Evolutionary conservation across 2,113 vertebrate genomes (phyloP), one percentile per base, ranked within the genome.

Genomic region (Siniperca chuatsi): DNA sequence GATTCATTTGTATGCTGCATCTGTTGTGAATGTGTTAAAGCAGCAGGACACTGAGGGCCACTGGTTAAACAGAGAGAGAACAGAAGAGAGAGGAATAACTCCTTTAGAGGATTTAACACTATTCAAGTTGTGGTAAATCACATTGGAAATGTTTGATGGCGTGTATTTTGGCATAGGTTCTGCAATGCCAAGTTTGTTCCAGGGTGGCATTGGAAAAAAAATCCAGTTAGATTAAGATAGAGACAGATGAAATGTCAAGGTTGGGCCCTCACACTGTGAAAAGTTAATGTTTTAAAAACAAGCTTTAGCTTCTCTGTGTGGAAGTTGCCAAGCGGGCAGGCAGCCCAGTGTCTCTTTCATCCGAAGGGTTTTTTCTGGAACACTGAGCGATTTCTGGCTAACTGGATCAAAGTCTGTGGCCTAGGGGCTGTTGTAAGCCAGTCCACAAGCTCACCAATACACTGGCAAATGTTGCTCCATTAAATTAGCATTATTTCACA

Each of bases 241-340:
- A 85, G 57, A 67, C 75, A 67, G 77, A 71, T 61, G 72, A 78
- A 89, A 82, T 77, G 52, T 86, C 75, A 65, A 55, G 40, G 68
- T 68, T 73, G 60, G 71, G 67, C 66, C 57, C 48, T 82, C 74
- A 67, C 71, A 64, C 81, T 74, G 72, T 81, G 89, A 85, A 81
- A 84, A 57, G 66, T 70, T 75, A 86, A 74, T 79, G 74, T 87
- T 87, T 83, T 84, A 81, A 92, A 90, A 93, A 87, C 82, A 88
- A 82, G 70, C 71, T 75, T 78, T 75, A 37, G 55, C 44, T 64
- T 81, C 42, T 72, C 75, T 78, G 54, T 64, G 44, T 55, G 29
- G 50, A 54, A n/a, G 72, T 68, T 91, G 89, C 87, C 90, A 93
- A 91, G 78, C 82, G 79, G 93, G 94, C 92, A 79, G 44, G 21